phyloP scores from a whole-genome alignment of 1,140 invertebrate species.

The Hypsibius dujardini region DNA sequence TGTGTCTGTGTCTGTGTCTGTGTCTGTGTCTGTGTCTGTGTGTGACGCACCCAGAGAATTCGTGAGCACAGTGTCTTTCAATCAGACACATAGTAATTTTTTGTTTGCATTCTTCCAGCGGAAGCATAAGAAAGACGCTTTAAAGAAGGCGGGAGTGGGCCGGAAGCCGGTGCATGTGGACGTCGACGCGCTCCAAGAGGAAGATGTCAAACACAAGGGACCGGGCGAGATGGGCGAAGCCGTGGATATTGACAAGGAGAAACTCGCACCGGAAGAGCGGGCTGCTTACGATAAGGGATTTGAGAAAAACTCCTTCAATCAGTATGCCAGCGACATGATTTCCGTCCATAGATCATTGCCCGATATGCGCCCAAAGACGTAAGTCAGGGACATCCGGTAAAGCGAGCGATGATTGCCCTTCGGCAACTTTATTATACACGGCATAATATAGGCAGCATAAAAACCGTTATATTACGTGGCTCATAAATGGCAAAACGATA shows the following conservation, averaged over 20 bases:
- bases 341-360: slow-evolving; percentile 76
- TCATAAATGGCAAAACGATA: too few species aligned
- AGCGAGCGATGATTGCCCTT: neutral
- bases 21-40: too few species aligned
- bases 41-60: too few species aligned
- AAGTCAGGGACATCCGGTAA: neutral
- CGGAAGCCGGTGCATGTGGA: neutral
- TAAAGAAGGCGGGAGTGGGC: too few species aligned
- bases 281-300: slow-evolving; percentile 57
- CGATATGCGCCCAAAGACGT: slow-evolving; percentile 47
- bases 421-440: neutral
- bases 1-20: too few species aligned
- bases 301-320: slow-evolving; percentile 95
- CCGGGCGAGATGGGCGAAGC: slow-evolving; percentile 63
- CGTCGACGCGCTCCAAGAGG: neutral
- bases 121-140: too few species aligned
- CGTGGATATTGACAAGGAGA: slow-evolving; percentile 64
- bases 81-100: too few species aligned
- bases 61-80: too few species aligned
- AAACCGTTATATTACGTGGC: too few species aligned
- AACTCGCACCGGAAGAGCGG: slow-evolving; percentile 34
- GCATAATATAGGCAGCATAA: too few species aligned
- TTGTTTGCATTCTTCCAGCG: too few species aligned
- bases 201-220: slow-evolving; percentile 32
- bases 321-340: slow-evolving; percentile 91